phyloP scores from a whole-genome alignment of 2,113 vertebrate species.

The Alethe diademata region DNA sequence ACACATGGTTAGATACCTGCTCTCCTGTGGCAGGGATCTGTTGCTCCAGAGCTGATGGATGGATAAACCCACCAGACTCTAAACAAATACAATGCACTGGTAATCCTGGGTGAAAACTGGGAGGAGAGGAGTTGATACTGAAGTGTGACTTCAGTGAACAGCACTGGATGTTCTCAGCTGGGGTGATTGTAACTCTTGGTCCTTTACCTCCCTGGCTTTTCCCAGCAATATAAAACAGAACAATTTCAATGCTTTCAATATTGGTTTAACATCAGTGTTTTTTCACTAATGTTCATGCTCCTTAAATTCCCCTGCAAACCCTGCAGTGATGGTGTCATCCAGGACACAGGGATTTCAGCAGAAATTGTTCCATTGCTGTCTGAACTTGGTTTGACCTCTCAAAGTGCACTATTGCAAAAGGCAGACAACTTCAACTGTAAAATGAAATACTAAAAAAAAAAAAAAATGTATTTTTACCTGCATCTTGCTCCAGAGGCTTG shows the following conservation, averaged over 20 bases:
- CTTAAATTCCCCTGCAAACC: not conserved
- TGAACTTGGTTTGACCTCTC: not conserved
- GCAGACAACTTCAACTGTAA: not conserved
- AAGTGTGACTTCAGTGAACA: not conserved
- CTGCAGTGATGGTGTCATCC: not conserved
- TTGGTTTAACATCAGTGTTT: not conserved
- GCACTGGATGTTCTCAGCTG: not conserved
- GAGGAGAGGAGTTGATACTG: not conserved
- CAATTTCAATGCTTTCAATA: not conserved
- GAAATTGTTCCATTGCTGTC: not conserved
- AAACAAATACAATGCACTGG: not conserved
- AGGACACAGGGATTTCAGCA: not conserved
- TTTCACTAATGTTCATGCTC: not conserved
- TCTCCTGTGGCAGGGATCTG: not conserved
- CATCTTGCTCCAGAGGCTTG: not conserved
- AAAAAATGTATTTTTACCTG: not conserved
- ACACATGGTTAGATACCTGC: accelerated
- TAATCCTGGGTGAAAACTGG: not conserved
- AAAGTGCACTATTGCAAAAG: not conserved
- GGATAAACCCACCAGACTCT: not conserved
- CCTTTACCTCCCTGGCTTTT: not conserved
- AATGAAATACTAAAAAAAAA: not conserved
- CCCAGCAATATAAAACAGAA: not conserved
- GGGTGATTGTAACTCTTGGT: not conserved
- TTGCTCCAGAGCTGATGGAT: not conserved